Evolutionary conservation across 1,140 invertebrate genomes (phyloP), one percentile per base, ranked within the genome.

Genomic region (Drosophila varians): DNA sequence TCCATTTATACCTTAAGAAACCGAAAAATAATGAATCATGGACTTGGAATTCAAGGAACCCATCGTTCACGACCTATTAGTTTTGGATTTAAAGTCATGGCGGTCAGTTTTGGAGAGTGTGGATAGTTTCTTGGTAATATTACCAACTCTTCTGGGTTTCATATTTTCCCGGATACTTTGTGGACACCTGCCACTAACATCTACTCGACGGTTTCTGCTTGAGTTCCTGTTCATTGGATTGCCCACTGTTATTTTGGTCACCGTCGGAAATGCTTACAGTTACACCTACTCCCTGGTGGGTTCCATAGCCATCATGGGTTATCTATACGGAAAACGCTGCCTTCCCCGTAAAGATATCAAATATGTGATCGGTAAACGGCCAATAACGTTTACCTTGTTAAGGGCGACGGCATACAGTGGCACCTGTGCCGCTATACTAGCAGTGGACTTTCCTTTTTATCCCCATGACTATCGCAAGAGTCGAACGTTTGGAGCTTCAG

Each of bases 391-490:
- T 18, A 80, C 61, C 14, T 84, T 87, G 77, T 83, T 94, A 77
- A 94, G 96, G 72, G 93, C 94, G 0, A 92, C 94, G 4, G 94
- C 95, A 0, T 96, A 96, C 82, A 89, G 97, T 8, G 92, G 95
- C 34, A 97, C 97, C 18, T 93, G 93, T 1, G 92, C 97, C 64
- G 96, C 94, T 70, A 99, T 99, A 74, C 91, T 99, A 25, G 98
- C 96, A 12, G 97, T 99, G 0, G 98, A 99, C 92, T 99, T 99
- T 92, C 92, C 92, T 16, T 92, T 96, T 26, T 99, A 98, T 92
- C 97, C 98, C 95, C 36, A 92, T 31, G 28, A 94, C 58, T 96
- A 97, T 91, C 95, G 95, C 0, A 99, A 99, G 92, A 97, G 96
- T 7, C 95, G 96, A 89, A 93, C 90, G 0, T 98, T 93, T 92